Conservation (phyloP, 2,113 vertebrate species). For the Macheiramphus alcinus region DNA sequence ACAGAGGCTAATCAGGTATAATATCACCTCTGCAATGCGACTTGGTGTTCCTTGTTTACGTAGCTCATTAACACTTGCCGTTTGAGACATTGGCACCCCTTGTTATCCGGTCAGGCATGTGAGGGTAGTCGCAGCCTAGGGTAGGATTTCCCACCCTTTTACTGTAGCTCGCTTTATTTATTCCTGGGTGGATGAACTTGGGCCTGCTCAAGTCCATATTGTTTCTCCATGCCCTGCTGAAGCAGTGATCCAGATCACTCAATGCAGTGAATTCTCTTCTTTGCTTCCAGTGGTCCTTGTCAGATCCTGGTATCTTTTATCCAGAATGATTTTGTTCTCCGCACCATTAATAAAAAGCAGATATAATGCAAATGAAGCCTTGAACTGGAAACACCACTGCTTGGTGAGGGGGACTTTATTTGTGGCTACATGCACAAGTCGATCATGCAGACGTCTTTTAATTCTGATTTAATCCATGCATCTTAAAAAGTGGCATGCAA, state of each 20-base stretch:
- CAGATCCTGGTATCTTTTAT: background rate
- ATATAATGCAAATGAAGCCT: background rate
- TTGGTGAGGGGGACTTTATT: background rate
- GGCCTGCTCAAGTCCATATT: background rate
- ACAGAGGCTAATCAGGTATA: background rate
- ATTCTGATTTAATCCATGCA: background rate
- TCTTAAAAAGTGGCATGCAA: background rate
- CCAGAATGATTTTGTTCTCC: background rate
- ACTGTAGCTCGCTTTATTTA: background rate
- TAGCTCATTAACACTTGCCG: background rate
- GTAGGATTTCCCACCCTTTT: background rate
- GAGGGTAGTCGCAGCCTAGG: background rate
- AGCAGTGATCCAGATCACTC: background rate
- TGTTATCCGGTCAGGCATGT: background rate
- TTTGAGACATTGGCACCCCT: background rate
- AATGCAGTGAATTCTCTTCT: background rate
- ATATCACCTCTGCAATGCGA: background rate
- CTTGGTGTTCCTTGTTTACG: background rate
- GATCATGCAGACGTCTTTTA: background rate
- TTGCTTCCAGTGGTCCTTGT: background rate
- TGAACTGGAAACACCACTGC: background rate
- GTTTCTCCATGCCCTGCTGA: background rate
- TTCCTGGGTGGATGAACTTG: background rate
- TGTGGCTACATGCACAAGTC: background rate
- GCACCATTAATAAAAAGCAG: background rate